These are phyloP conservation scores for Mus pahari DNA, from an alignment of 2,113 vertebrate genomes.

Conservation along the genomic window DNA sequence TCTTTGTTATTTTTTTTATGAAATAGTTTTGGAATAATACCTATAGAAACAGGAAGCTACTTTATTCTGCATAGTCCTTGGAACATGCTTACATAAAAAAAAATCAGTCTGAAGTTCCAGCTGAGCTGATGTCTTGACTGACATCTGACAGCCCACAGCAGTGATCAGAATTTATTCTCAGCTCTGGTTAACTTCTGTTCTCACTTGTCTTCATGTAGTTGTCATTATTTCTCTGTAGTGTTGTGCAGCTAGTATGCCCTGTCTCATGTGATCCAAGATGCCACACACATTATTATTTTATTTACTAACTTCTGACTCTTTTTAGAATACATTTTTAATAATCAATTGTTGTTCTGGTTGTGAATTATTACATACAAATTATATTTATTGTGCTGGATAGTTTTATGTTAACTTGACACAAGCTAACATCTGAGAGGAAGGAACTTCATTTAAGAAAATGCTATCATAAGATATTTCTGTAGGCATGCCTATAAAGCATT, in stretches of 20 bases:
- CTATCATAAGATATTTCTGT: not conserved
- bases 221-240: not conserved
- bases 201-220: not conserved
- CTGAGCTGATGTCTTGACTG: not conserved
- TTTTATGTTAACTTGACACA: not conserved
- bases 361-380: not conserved
- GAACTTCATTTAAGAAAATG: not conserved
- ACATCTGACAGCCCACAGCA: conserved; percentile 24
- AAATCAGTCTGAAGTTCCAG: conserved; percentile 22
- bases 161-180: not conserved
- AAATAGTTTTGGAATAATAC: not conserved
- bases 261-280: conserved; percentile 14
- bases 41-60: not conserved
- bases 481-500: not conserved
- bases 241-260: not conserved
- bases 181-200: not conserved
- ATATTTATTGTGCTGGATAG: not conserved
- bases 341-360: not conserved
- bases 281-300: not conserved
- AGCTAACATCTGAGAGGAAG: not conserved
- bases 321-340: conserved; percentile 36
- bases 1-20: not conserved
- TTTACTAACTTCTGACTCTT: not conserved
- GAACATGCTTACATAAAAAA: not conserved
- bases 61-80: not conserved